phyloP scores from a whole-genome alignment of 2,888 invertebrate genomes.

The Cyclophora punctaria region DNA sequence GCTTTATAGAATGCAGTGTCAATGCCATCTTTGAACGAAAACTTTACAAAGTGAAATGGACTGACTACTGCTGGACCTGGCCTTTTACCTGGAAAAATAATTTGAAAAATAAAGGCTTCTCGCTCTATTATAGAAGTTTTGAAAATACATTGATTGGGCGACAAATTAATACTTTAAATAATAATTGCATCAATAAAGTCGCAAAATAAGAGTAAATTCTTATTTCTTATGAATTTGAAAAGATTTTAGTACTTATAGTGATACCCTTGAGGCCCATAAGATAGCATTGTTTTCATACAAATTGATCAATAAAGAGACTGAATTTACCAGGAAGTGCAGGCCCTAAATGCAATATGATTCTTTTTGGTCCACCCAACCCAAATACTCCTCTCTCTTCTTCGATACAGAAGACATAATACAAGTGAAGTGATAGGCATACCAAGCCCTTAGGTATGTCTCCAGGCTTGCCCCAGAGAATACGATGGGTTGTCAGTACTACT shows the following conservation, averaged over 20 bases:
- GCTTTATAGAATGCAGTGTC: constrained; percentile 77
- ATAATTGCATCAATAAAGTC: too few relatives aligned
- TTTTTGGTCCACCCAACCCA: constrained; percentile 86
- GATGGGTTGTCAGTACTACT: constrained; percentile 87
- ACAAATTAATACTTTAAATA: too few relatives aligned
- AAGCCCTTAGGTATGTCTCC: constrained; percentile 82
- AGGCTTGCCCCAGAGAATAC: constrained; percentile 87
- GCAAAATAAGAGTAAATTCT: too few relatives aligned
- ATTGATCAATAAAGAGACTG: neutral
- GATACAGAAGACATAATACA: constrained; percentile 82
- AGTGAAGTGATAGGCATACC: constrained; percentile 80
- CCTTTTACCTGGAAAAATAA: constrained; percentile 68
- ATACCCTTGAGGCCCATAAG: too few relatives aligned
- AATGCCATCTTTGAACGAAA: constrained; percentile 91
- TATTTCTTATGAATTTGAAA: too few relatives aligned
- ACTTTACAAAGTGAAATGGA: constrained; percentile 82
- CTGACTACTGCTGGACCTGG: constrained; percentile 86
- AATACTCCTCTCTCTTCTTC: constrained; percentile 89
- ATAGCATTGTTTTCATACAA: too few relatives aligned
- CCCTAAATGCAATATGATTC: constrained; percentile 84
- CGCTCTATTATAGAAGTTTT: too few relatives aligned
- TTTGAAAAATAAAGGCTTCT: too few relatives aligned
- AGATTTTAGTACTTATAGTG: too few relatives aligned
- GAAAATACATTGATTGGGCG: too few relatives aligned
- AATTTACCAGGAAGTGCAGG: constrained; percentile 75